Base-by-base conservation (phyloP, 2,888 invertebrate genomes). In the Spodoptera exigua region DNA sequence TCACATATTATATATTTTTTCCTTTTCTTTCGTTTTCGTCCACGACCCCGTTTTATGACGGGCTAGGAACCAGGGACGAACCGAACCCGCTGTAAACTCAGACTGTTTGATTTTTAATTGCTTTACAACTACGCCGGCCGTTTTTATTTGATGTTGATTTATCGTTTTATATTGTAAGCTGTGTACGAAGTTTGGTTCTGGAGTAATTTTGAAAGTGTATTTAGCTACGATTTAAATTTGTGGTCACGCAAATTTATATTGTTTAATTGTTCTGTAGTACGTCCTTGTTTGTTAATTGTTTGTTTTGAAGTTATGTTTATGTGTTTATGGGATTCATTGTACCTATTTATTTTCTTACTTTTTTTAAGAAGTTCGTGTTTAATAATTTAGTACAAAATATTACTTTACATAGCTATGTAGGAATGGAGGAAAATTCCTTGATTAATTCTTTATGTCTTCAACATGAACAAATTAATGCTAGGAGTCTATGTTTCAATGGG, bases 71-170 rank as follows among this genome's bases (percentile, higher is more conserved):
- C 27, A 5, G 71, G 78, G 75, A 74, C 75, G 75, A 71, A 39
- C 60, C 48, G 40, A 49, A 46, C 41, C 63, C 80, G 87, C 85
- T 84, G 86, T 91, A 90, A 91, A 91, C 82, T 83, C 86, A 85
- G 85, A 90, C 89, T 90, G 89, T 90, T 89, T 83, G 84, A 75
- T 80, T 83, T 86, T 90, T 84, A 84, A 84, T 86, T 85, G 81
- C 85, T 86, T 85, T 86, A 84, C 67, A 79, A 77, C 72, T 69
- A 61, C 44, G 67, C 65, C 53, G 70, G 74, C 70, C 64, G 73
- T 67, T 69, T 70, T 73, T 69, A 72, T 73, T 70, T 68, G 77
- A 52, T 65, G 74, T 69, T 74, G 77, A 71, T 76, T 76, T 78
- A 66, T 74, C 64, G 69, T 55, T 46, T 74, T 60, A 49, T 63